Evolutionary conservation across 2,888 invertebrate species (phyloP), one percentile per base, ranked within the genome.

Genomic region (Eristalinus sepulchralis): DNA sequence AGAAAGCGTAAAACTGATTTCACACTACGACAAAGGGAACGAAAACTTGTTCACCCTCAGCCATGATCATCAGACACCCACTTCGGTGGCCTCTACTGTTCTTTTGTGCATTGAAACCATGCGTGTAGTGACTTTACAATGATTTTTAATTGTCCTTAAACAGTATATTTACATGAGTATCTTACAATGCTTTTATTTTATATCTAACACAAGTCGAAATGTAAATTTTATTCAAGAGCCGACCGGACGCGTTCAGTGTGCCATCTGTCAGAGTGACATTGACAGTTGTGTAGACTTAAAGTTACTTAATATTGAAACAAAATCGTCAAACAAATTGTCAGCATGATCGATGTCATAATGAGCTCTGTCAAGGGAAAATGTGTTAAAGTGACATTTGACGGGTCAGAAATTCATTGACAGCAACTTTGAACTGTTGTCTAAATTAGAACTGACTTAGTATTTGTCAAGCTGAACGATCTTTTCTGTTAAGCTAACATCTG

Each of bases 81-180:
- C 10, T 8, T 34, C 10, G 5, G n/a, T 17, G 47, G 17, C 17
- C 5, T 6, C 47, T 17, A 17, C 17, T 6, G 1, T 3, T 17
- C 8, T 47, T 0, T 47, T 47, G 47, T 47, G 47, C 17, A 47
- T 47, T 47, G 47, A 47, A 47, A 47, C 47, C 47, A 47, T 47
- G 6, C 2, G 47, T 17, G 47, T 47, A 47, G 47, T 47, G 47
- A 59, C 62, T 79, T 75, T 83, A 79, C 83, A 79, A 70, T 79
- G 24, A 22, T 62, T 83, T 83, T 83, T 83, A 79, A 83, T 79
- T 55, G 11, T 39, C 66, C 83, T 83, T 83, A 83, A 79, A 11
- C n/a, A 66, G 34, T 75, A 71, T 83, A 79, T 83, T 66, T 79
- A 83, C 75, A 83, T 79, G 39, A 57, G 60, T 83, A 83, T 70